Conservation (phyloP, 2,888 invertebrate species). For the Tryphoninae sp. region DNA sequence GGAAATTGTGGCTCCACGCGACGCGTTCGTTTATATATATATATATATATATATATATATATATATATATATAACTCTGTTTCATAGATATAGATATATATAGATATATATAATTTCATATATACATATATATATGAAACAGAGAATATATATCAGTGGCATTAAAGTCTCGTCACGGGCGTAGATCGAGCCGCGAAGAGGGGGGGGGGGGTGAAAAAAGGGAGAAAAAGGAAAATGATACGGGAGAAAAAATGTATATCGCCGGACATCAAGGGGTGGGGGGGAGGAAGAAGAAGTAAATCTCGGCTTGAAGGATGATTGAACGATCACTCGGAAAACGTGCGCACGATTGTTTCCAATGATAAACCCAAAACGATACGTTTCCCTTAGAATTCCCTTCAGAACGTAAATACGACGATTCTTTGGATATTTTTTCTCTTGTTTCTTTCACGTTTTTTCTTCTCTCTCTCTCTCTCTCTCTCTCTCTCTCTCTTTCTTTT, state of each 20-base stretch:
- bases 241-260: conserved; percentile 13
- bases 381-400: neutral
- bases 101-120: neutral
- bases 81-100: neutral
- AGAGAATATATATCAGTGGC: neutral
- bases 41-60: neutral
- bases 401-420: neutral
- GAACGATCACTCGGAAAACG: conserved; percentile 3
- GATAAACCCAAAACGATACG: neutral
- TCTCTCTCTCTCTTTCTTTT: too few relatives aligned
- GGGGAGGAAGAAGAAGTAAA: neutral
- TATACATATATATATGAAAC: neutral
- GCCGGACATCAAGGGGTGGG: conserved; percentile 7
- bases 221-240: conserved; percentile 1
- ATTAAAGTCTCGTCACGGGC: conserved; percentile 48
- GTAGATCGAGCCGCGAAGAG: conserved; percentile 19
- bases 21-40: conserved; percentile 1
- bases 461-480: neutral
- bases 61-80: neutral
- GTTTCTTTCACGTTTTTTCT: neutral
- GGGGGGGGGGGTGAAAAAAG: neutral
- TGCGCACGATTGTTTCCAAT: neutral
- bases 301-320: conserved; percentile 6
- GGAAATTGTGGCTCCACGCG: conserved; percentile 41
- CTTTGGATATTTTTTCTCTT: neutral